These are phyloP conservation scores for Ostrea edulis DNA, from an alignment of 1,140 invertebrate species.

Conservation along the genomic window DNA sequence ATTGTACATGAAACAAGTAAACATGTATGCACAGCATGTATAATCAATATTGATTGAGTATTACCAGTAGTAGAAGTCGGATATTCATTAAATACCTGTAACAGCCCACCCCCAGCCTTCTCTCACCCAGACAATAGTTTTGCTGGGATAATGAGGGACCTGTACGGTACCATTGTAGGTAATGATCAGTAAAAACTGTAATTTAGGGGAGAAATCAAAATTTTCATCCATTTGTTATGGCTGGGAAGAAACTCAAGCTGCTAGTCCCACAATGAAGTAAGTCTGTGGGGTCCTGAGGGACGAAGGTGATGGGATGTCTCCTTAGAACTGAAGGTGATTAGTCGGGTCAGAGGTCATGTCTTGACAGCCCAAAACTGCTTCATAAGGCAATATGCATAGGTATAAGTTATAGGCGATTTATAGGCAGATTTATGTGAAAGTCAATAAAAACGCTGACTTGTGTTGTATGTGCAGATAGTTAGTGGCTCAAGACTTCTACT, in stretches of 20 bases:
- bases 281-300: not conserved
- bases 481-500: not conserved
- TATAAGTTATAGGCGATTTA: constrained; percentile 6
- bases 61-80: no score
- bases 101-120: not conserved
- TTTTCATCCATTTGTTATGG: constrained; percentile 5
- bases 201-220: constrained; percentile 7
- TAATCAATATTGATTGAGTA: no score
- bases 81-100: not conserved
- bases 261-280: not conserved
- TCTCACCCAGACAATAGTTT: not conserved
- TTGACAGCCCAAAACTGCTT: not conserved
- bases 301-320: no score
- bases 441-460: constrained; percentile 30
- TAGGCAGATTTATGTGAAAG: constrained; percentile 7
- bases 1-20: not conserved
- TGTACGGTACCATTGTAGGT: not conserved
- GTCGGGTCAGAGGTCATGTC: not conserved
- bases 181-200: constrained; percentile 5
- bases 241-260: not conserved
- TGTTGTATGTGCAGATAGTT: not conserved
- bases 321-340: not conserved
- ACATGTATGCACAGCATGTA: no score
- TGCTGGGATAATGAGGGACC: not conserved
- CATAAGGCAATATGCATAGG: constrained; percentile 6